A percentile compares a stretch with the other conserved stretches of the same genome.
Conservation (phyloP, 2,888 invertebrate genomes). For the Pseudoips prasinana region DNA sequence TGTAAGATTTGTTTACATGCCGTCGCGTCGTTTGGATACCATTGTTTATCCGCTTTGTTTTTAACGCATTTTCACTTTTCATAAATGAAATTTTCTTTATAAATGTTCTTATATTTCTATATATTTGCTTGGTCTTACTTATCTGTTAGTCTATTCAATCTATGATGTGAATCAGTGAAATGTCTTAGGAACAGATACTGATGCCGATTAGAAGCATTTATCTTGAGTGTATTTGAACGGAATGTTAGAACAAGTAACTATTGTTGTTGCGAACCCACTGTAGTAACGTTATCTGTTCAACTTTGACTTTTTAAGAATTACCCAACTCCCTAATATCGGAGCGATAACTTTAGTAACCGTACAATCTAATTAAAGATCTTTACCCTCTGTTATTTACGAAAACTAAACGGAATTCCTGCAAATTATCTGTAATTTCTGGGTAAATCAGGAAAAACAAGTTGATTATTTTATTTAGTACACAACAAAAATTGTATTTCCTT, state of each 20-base stretch:
- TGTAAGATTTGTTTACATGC: conserved; percentile 58
- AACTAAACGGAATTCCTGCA: too few relatives aligned
- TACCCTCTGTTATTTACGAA: too few relatives aligned
- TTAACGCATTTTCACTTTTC: conserved; percentile 8
- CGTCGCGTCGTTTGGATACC: conserved; percentile 27
- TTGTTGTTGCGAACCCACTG: conserved; percentile 12
- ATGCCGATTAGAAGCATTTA: conserved; percentile 20
- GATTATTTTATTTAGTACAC: too few relatives aligned
- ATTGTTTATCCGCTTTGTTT: conserved; percentile 28
- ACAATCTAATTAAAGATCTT: too few relatives aligned
- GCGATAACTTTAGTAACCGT: too few relatives aligned
- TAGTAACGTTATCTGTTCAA: conserved; percentile 23
- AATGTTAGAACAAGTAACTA: conserved; percentile 25
- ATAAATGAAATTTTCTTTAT: conserved; percentile 2
- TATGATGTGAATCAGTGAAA: conserved; percentile 25
- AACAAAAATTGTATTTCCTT: too few relatives aligned
- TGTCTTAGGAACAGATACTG: conserved; percentile 24
- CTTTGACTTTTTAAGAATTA: conserved; percentile 33
- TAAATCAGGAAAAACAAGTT: too few relatives aligned
- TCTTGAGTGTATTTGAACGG: conserved; percentile 16
- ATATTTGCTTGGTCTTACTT: neutral
- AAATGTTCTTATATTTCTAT: neutral
- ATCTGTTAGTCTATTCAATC: conserved; percentile 22
- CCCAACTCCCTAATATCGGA: conserved; percentile 2
- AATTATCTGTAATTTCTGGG: too few relatives aligned